phyloP scores from a whole-genome alignment of 2,113 vertebrate species.

The Blennius ocellaris region DNA sequence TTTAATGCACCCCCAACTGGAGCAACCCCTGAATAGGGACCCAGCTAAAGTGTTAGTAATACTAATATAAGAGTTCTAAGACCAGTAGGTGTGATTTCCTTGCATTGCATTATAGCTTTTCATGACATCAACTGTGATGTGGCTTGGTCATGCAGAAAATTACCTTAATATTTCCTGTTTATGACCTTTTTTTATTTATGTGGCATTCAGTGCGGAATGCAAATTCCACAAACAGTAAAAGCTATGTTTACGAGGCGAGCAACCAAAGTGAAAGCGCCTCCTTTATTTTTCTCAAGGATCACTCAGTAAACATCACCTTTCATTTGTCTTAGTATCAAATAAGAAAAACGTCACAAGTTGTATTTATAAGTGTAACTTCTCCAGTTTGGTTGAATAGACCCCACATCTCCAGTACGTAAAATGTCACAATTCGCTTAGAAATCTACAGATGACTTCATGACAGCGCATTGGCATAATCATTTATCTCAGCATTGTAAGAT shows the following conservation, averaged over 20 bases:
- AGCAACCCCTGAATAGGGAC: too few relatives aligned
- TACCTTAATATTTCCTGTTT: background rate
- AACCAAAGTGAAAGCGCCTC: slow-evolving; percentile 10
- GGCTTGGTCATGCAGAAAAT: background rate
- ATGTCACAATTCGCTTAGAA: background rate
- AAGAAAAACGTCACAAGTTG: background rate
- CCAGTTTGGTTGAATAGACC: background rate
- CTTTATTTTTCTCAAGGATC: background rate
- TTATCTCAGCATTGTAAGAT: background rate
- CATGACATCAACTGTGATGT: too few relatives aligned
- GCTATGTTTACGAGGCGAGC: slow-evolving; percentile 4
- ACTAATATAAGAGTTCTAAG: too few relatives aligned
- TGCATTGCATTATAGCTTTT: too few relatives aligned
- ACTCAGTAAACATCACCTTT: background rate
- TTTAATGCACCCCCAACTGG: too few relatives aligned
- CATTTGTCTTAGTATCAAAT: background rate
- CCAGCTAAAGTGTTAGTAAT: too few relatives aligned
- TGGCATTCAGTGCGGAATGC: slow-evolving; percentile 10
- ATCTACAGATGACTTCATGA: background rate
- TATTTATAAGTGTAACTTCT: background rate
- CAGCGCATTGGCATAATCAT: background rate
- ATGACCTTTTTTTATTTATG: background rate
- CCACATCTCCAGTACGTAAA: background rate
- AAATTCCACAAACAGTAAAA: background rate
- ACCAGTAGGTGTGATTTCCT: too few relatives aligned